A percentile compares a stretch with the other conserved stretches of the same genome.
These are phyloP conservation scores for Agrilus planipennis DNA, from an alignment of 1,140 invertebrate species.

Conservation along the genomic window DNA sequence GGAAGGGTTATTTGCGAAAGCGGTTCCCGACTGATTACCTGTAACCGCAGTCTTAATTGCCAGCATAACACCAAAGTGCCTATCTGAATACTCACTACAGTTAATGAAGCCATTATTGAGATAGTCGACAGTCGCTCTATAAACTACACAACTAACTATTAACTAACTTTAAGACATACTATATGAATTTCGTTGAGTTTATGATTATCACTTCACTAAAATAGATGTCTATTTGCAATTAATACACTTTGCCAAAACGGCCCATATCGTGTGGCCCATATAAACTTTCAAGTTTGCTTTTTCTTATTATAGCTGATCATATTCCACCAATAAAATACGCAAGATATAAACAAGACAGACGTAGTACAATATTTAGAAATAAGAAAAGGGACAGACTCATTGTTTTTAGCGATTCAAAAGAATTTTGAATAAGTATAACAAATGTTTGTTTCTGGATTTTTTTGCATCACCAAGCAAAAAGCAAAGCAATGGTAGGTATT, in stretches of 20 bases:
- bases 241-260: neutral
- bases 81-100: constrained; percentile 17
- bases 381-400: no score
- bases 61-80: constrained; percentile 18
- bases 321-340: no score
- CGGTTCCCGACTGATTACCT: constrained; percentile 22
- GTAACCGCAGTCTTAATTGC: constrained; percentile 23
- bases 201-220: neutral
- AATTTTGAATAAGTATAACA: no score
- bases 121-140: no score
- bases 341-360: no score
- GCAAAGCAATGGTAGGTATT: no score
- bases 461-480: no score
- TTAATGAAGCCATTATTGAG: constrained; percentile 4
- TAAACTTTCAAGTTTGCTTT: neutral
- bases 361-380: no score
- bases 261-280: neutral
- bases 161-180: constrained; percentile 4
- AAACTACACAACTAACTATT: no score
- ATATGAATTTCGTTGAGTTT: neutral
- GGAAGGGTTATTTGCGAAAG: constrained; percentile 6
- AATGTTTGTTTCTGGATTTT: no score
- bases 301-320: no score
- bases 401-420: no score
- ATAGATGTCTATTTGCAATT: neutral